These are phyloP conservation scores for Tribolium freemani DNA, from an alignment of 2,888 invertebrate genomes.

Conservation along the genomic window DNA sequence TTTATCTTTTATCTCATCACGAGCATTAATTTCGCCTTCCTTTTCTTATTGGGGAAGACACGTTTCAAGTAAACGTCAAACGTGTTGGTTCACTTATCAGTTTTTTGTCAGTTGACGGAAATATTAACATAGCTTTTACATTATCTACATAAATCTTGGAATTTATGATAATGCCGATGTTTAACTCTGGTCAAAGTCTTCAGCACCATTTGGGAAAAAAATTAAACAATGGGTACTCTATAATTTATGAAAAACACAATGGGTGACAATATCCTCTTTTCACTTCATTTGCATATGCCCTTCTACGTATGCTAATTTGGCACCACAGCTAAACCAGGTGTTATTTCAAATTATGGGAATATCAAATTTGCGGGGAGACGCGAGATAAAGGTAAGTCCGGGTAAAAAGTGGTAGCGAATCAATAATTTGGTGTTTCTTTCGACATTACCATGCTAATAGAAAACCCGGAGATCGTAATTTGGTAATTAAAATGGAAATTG, in stretches of 20 bases:
- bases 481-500: slow-evolving; percentile 61
- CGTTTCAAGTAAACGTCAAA: no score
- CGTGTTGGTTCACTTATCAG: slow-evolving; percentile 5
- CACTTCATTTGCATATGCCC: slow-evolving; percentile 22
- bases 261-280: slow-evolving; percentile 27
- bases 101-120: slow-evolving; percentile 10
- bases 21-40: slow-evolving; percentile 24
- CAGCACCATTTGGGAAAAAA: slow-evolving; percentile 20
- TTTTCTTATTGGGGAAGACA: neutral
- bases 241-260: slow-evolving; percentile 36
- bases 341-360: neutral
- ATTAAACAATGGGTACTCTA: slow-evolving; percentile 32
- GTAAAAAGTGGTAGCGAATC: slow-evolving; percentile 40
- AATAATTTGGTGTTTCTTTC: slow-evolving; percentile 45
- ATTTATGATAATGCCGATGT: slow-evolving; percentile 27
- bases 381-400: slow-evolving; percentile 21
- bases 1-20: slow-evolving; percentile 33
- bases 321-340: neutral
- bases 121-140: slow-evolving; percentile 14
- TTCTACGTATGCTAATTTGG: slow-evolving; percentile 19
- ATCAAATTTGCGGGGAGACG: neutral
- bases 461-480: slow-evolving; percentile 57
- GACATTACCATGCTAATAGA: slow-evolving; percentile 56
- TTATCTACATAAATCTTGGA: slow-evolving; percentile 20
- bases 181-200: slow-evolving; percentile 14